Conservation (phyloP, 2,113 vertebrate genomes). For the Spermophilus dauricus region DNA sequence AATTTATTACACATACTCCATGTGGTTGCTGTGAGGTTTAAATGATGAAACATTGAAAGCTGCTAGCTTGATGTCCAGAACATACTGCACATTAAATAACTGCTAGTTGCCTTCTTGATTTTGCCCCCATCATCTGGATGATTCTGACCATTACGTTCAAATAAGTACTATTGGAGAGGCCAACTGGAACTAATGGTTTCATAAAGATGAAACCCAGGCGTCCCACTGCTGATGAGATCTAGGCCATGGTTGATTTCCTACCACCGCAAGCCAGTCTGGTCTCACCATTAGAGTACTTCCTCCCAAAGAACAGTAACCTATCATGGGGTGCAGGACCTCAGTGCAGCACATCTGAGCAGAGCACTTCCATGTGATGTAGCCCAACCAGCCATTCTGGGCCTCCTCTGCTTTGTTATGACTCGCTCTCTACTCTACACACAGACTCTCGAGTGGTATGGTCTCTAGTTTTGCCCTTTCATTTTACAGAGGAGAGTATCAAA, state of each 20-base stretch:
- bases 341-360: not conserved
- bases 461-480: conserved; percentile 44
- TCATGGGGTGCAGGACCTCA: not conserved
- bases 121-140: not conserved
- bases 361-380: not conserved
- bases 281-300: not conserved
- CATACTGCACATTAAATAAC: not conserved
- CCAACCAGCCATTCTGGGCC: not conserved
- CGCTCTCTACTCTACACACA: not conserved
- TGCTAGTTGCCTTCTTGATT: conserved; percentile 22
- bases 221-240: not conserved
- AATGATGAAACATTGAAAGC: not conserved
- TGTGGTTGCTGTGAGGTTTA: not conserved
- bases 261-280: not conserved
- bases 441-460: not conserved
- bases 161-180: too few species aligned
- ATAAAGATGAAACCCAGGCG: not conserved
- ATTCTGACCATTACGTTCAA: not conserved
- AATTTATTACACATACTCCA: not conserved
- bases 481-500: conserved; percentile 34
- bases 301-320: conserved; percentile 20
- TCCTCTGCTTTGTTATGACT: not conserved
- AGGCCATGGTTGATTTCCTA: not conserved
- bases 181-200: too few species aligned
- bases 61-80: not conserved